phyloP scores from a whole-genome alignment of 2,113 vertebrate species.

The Muntiacus reevesi region DNA sequence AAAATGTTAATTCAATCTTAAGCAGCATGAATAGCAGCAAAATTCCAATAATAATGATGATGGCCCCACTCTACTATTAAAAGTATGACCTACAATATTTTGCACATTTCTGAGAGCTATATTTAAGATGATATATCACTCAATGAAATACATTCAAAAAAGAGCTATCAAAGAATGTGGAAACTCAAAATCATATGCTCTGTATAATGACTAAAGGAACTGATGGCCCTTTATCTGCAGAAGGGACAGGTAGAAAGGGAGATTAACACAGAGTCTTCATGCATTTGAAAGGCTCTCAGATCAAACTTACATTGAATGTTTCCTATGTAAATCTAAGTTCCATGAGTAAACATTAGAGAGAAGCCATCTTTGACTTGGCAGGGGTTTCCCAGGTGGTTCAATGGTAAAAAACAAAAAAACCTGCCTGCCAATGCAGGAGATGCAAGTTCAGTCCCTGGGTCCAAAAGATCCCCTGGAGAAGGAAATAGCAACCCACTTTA shows the following conservation, averaged over 20 bases:
- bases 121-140: conserved; percentile 7
- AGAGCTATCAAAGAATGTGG: neutral
- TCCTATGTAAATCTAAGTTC: neutral
- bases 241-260: neutral
- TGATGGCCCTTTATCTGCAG: neutral
- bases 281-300: neutral
- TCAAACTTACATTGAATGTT: neutral
- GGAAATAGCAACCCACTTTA: neutral
- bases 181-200: conserved; percentile 8
- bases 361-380: neutral
- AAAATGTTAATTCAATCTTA: conserved; percentile 40
- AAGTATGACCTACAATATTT: conserved; percentile 43
- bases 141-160: neutral
- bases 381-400: neutral
- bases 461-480: neutral
- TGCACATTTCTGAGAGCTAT: neutral
- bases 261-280: neutral
- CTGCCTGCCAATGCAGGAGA: neutral
- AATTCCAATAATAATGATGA: conserved; percentile 48
- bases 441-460: neutral
- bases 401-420: neutral
- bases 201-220: neutral
- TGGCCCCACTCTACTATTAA: conserved; percentile 25
- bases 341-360: neutral
- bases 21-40: conserved; percentile 29